These are phyloP conservation scores for Steatocranus sp. DNA, from an alignment of 2,797 vertebrate genomes.

Conservation along the genomic window DNA sequence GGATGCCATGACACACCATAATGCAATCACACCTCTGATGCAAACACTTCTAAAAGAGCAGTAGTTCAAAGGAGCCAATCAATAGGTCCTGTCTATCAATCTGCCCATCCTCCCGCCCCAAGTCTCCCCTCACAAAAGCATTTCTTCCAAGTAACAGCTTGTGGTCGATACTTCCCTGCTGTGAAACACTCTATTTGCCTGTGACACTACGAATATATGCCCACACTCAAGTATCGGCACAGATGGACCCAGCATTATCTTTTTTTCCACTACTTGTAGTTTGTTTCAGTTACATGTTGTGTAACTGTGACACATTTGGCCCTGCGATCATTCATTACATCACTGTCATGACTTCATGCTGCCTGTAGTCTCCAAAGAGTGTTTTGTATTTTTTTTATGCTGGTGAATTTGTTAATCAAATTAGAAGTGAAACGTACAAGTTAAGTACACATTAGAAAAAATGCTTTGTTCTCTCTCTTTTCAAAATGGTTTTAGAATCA, in stretches of 20 bases:
- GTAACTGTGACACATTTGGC: constrained; percentile 19
- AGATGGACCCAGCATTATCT: constrained; percentile 24
- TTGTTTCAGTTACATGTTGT: constrained; percentile 22
- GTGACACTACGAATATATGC: constrained; percentile 21
- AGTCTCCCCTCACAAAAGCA: not conserved
- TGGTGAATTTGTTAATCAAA: not conserved
- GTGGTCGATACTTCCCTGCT: constrained; percentile 13
- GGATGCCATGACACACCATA: not conserved
- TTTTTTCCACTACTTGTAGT: not conserved
- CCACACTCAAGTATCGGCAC: constrained; percentile 24
- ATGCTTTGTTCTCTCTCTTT: rapidly evolving
- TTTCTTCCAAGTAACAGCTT: constrained; percentile 23
- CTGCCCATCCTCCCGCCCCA: not conserved
- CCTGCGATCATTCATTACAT: not conserved
- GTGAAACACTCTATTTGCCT: constrained; percentile 26
- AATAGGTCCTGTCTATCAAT: constrained; percentile 12
- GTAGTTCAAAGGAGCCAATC: not conserved
- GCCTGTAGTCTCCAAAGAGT: not conserved
- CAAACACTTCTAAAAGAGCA: constrained; percentile 5
- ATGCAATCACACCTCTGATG: not conserved
- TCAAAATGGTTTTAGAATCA: not conserved
- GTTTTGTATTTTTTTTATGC: not conserved
- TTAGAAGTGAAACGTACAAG: not conserved
- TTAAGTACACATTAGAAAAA: not conserved
- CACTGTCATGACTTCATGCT: not conserved